Percentiles rank a stretch among this genome's conserved stretches.
phyloP scores from a whole-genome alignment of 2,113 vertebrate species.

The Syngnathus typhle region DNA sequence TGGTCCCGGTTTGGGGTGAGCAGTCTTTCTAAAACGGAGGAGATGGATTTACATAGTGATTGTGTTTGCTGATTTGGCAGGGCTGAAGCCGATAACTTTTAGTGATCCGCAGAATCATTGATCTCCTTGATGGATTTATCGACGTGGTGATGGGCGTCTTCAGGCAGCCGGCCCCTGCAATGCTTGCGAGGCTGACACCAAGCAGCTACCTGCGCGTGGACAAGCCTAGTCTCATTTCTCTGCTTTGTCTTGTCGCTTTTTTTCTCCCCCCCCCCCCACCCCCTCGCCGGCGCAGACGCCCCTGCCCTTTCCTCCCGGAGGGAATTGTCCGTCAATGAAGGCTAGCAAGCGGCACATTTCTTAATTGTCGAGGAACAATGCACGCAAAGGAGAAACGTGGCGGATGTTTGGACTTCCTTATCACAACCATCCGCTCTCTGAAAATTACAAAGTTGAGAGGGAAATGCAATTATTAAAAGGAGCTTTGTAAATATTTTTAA shows the following conservation, averaged over 20 bases:
- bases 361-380: conserved; percentile 62
- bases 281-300: too few relatives aligned
- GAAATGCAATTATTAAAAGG: conserved; percentile 64
- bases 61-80: conserved; percentile 76
- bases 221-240: conserved; percentile 40
- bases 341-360: conserved; percentile 47
- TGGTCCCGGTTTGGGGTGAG: background rate
- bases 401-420: conserved; percentile 64
- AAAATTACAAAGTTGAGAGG: conserved; percentile 8
- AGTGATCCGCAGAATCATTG: conserved; percentile 73
- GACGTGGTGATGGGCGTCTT: conserved; percentile 52
- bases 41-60: conserved; percentile 79
- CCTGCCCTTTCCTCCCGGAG: conserved; percentile 26
- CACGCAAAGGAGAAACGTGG: conserved; percentile 52
- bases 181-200: conserved; percentile 25
- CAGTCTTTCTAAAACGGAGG: conserved; percentile 46
- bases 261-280: conserved; percentile 17
- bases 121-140: conserved; percentile 76
- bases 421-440: conserved; percentile 41
- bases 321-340: conserved; percentile 65
- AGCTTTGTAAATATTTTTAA: conserved; percentile 50
- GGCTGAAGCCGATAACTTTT: conserved; percentile 76
- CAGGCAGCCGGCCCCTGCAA: conserved; percentile 17
- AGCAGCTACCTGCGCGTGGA: conserved; percentile 35
- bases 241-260: conserved; percentile 41